Evolutionary conservation across 1,140 invertebrate species (phyloP).

Genomic region (Oppia nitens): DNA sequence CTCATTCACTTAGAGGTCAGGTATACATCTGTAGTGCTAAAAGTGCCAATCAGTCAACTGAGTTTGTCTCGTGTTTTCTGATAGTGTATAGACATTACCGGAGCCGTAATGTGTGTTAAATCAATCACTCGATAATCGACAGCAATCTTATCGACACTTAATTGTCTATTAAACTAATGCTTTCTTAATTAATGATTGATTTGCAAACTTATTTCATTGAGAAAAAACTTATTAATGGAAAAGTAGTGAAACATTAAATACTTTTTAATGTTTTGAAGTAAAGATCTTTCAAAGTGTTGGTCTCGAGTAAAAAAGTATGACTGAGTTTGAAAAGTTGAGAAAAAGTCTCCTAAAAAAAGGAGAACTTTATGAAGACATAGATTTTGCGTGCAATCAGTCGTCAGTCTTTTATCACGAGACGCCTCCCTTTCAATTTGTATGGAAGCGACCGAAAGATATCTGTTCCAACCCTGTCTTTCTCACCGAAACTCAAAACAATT

Average conservation of each 20-base stretch:
- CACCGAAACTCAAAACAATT: slow-evolving; percentile 45
- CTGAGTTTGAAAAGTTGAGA: slow-evolving; percentile 63
- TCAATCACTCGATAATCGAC: no score
- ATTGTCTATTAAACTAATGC: no score
- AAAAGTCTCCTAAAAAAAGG: slow-evolving; percentile 54
- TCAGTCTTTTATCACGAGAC: slow-evolving; percentile 86
- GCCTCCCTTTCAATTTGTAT: slow-evolving; percentile 73
- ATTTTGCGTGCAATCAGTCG: slow-evolving; percentile 66
- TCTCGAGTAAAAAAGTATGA: slow-evolving; percentile 26
- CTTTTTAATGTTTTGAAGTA: neutral
- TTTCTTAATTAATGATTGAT: no score
- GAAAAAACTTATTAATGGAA: no score
- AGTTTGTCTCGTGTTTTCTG: no score
- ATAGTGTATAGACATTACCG: no score
- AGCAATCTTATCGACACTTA: no score
- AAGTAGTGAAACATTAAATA: no score
- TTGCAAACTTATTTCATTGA: no score
- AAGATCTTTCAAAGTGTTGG: neutral
- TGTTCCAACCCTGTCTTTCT: slow-evolving; percentile 57
- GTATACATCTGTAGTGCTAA: neutral
- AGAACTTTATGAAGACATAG: slow-evolving; percentile 76
- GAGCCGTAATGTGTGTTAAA: no score
- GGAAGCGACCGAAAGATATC: slow-evolving; percentile 76
- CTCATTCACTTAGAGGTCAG: neutral
- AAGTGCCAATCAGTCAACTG: no score